Evolutionary conservation across 2,113 vertebrate genomes (phyloP).

Genomic region (Alexandromys fortis): DNA sequence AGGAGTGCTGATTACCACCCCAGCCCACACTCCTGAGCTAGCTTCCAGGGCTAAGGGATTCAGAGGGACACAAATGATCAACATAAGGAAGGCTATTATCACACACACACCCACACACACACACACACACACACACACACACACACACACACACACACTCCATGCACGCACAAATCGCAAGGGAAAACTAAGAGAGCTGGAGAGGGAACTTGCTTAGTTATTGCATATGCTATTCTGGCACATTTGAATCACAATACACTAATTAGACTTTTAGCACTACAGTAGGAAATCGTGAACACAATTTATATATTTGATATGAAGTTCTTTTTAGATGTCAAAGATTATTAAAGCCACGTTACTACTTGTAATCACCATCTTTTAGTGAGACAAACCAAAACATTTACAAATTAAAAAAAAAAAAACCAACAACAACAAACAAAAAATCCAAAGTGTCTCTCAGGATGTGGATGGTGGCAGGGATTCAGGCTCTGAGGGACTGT

Average conservation of each 20-base stretch:
- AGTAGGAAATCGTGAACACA: conserved; percentile 1
- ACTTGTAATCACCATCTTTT: background rate
- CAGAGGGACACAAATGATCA: background rate
- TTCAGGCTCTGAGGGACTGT: background rate
- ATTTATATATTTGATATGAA: background rate
- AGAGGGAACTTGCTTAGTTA: background rate
- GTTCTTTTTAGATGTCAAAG: background rate
- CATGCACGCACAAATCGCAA: background rate
- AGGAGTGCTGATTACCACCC: background rate
- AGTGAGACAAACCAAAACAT: conserved; percentile 6
- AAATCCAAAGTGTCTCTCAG: too few relatives aligned
- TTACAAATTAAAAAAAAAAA: background rate
- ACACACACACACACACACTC: background rate
- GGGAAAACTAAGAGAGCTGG: background rate
- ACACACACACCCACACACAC: background rate
- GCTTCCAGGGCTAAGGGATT: background rate
- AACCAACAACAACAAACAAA: background rate
- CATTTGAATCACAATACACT: background rate
- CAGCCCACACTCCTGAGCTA: background rate
- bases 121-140: background rate
- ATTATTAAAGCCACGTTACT: background rate
- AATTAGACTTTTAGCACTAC: background rate
- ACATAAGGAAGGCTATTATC: background rate
- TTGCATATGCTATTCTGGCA: background rate
- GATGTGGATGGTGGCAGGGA: rapidly evolving